phyloP scores from a whole-genome alignment of 2,797 vertebrate genomes.

The Molossus alvarezi region DNA sequence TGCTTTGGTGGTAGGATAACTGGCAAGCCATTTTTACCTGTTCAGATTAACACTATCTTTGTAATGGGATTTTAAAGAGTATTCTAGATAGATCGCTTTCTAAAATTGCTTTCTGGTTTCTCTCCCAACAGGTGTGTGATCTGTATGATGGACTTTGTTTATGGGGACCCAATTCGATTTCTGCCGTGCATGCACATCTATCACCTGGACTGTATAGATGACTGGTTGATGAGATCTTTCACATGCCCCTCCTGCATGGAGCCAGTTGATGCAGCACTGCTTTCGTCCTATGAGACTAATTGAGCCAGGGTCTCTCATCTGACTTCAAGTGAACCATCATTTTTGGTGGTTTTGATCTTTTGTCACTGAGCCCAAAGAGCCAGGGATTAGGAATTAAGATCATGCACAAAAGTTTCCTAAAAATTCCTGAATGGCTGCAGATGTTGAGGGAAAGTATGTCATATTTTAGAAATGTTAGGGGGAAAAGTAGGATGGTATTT shows the following conservation, averaged over 20 bases:
- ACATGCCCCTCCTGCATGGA: conserved; percentile 99
- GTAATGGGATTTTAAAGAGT: conserved; percentile 38
- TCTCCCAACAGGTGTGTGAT: conserved; percentile 94
- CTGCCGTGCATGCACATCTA: conserved; percentile 99
- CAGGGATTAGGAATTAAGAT: conserved; percentile 92
- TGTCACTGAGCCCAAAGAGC: conserved; percentile 93
- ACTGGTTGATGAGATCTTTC: conserved; percentile 99
- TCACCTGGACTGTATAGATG: conserved; percentile 99
- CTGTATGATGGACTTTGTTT: conserved; percentile 99
- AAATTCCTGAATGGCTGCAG: conserved; percentile 91
- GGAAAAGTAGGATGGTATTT: conserved; percentile 91
- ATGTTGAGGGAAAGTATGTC: conserved; percentile 89
- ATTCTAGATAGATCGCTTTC: neutral
- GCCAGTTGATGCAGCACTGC: conserved; percentile 97
- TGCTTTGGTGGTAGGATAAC: conserved; percentile 9
- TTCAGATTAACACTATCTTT: conserved; percentile 57
- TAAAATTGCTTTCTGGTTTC: conserved; percentile 55
- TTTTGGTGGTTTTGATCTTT: conserved; percentile 91
- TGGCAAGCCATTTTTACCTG: conserved; percentile 2
- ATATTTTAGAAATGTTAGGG: conserved; percentile 90
- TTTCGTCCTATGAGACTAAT: conserved; percentile 98
- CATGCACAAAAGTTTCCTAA: conserved; percentile 91
- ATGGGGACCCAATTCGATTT: conserved; percentile 98
- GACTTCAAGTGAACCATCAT: conserved; percentile 89
- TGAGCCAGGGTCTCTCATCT: conserved; percentile 91